A percentile compares a stretch with the other conserved stretches of the same genome.
These are phyloP conservation scores for Zophobas atratus DNA, from an alignment of 1,140 invertebrate species.

Conservation along the genomic window DNA sequence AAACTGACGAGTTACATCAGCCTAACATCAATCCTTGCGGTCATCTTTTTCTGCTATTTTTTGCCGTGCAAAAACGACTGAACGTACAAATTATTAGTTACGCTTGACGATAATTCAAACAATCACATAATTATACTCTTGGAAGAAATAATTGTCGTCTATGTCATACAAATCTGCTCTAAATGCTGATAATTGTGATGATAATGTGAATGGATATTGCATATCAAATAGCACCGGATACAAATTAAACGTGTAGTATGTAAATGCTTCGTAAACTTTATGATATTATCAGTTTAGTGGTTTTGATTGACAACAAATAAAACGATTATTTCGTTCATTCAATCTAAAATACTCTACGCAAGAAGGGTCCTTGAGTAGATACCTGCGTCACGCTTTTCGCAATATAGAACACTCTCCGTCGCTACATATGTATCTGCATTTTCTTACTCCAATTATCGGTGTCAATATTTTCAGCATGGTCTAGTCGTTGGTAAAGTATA, in stretches of 20 bases:
- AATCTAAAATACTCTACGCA: too few species aligned
- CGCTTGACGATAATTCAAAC: conserved; percentile 1
- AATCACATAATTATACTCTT: conserved; percentile 22
- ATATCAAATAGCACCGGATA: conserved; percentile 10
- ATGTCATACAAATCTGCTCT: not conserved
- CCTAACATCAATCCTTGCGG: conserved; percentile 36
- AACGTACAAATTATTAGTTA: conserved; percentile 32
- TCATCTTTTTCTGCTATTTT: conserved; percentile 34
- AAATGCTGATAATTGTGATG: conserved; percentile 2
- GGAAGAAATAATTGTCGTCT: conserved; percentile 17
- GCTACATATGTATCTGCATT: too few species aligned
- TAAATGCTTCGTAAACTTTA: too few species aligned
- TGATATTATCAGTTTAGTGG: too few species aligned
- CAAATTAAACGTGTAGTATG: too few species aligned
- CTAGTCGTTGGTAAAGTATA: not conserved
- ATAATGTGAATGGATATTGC: not conserved
- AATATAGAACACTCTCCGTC: too few species aligned
- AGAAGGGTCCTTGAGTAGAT: too few species aligned
- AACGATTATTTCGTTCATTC: too few species aligned
- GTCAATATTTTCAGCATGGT: too few species aligned
- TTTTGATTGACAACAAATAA: too few species aligned
- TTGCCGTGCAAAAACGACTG: conserved; percentile 25
- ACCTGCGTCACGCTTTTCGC: too few species aligned
- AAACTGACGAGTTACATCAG: conserved; percentile 36
- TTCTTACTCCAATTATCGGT: too few species aligned